Percentiles rank a stretch among this genome's conserved stretches.
Evolutionary conservation across 2,888 invertebrate species (phyloP).

Genomic region (Tipula helvola): DNA sequence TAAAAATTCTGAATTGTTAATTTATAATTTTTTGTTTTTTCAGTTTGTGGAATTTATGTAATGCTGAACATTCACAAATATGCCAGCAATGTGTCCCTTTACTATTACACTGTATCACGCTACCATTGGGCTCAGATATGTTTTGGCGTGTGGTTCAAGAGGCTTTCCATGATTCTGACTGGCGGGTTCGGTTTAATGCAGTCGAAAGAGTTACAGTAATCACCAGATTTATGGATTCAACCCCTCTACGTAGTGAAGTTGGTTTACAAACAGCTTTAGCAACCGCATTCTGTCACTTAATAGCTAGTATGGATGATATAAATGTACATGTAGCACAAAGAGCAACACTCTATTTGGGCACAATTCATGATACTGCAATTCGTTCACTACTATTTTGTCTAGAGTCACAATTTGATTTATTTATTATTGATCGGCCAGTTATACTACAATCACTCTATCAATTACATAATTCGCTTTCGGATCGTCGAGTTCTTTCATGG

Average conservation of each 20-base stretch:
- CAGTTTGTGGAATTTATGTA: constrained; percentile 86
- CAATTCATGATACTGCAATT: constrained; percentile 80
- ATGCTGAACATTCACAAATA: constrained; percentile 87
- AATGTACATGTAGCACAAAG: constrained; percentile 92
- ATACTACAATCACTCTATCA: constrained; percentile 92
- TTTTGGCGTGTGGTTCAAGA: constrained; percentile 93
- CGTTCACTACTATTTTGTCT: constrained; percentile 83
- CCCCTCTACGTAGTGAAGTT: constrained; percentile 69
- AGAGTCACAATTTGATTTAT: constrained; percentile 96
- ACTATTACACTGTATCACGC: constrained; percentile 85
- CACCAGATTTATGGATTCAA: constrained; percentile 84
- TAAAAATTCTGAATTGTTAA: neutral
- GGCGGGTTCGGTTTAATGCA: constrained; percentile 83
- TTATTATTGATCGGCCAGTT: constrained; percentile 92
- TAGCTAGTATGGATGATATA: constrained; percentile 91
- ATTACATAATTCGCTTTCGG: constrained; percentile 83
- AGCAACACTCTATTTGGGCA: constrained; percentile 82
- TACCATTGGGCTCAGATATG: constrained; percentile 87
- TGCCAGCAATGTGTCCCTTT: constrained; percentile 86
- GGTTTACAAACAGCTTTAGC: constrained; percentile 86
- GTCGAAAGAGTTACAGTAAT: constrained; percentile 92
- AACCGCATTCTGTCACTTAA: constrained; percentile 92
- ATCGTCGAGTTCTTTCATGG: constrained; percentile 85
- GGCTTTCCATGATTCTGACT: constrained; percentile 82
- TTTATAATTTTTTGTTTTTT: neutral